Percentiles rank a stretch among this genome's conserved stretches.
Conservation (phyloP, 2,888 invertebrate genomes). For the Blastobasis adustella region DNA sequence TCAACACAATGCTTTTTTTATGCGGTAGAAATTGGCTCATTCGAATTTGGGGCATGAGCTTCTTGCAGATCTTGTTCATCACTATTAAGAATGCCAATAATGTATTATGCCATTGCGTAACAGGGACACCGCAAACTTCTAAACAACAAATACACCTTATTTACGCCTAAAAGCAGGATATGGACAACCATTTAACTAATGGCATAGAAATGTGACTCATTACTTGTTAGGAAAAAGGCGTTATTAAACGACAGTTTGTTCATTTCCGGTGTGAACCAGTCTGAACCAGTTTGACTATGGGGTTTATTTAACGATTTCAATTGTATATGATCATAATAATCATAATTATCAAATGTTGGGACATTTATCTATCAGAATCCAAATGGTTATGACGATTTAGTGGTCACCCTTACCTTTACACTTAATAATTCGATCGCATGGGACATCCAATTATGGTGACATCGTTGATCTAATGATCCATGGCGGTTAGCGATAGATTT, state of each 20-base stretch:
- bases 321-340: too few relatives aligned
- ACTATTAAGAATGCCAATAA: too few relatives aligned
- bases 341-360: too few relatives aligned
- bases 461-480: constrained; percentile 67
- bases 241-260: constrained; percentile 11
- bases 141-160: too few relatives aligned
- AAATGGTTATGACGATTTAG: constrained; percentile 2
- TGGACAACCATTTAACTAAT: constrained; percentile 17
- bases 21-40: neutral
- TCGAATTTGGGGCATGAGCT: neutral
- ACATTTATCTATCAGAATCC: neutral
- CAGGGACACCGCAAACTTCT: too few relatives aligned
- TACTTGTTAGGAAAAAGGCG: constrained; percentile 7
- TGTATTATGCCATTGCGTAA: too few relatives aligned
- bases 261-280: constrained; percentile 7
- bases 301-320: neutral
- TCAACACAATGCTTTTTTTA: too few relatives aligned
- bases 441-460: constrained; percentile 54
- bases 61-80: neutral
- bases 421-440: constrained; percentile 64
- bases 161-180: constrained; percentile 14
- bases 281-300: neutral
- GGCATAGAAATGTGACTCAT: constrained; percentile 11
- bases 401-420: constrained; percentile 10
- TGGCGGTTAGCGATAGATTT: constrained; percentile 29